These are phyloP conservation scores for Varanus komodoensis DNA, from an alignment of 2,113 vertebrate genomes.

Conservation along the genomic window DNA sequence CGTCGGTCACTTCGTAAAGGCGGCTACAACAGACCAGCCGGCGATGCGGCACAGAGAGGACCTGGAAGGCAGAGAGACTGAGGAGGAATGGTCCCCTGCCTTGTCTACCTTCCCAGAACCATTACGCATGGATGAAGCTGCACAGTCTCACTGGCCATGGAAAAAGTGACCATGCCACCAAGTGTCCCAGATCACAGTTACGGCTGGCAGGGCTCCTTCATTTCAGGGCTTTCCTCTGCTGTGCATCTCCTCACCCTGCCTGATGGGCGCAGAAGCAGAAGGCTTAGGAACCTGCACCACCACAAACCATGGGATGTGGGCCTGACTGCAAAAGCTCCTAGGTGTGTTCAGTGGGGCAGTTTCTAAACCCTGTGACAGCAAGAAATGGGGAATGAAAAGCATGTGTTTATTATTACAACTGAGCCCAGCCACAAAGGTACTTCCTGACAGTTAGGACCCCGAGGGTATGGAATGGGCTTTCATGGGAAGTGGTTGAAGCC, in stretches of 20 bases:
- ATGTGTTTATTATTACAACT: neutral
- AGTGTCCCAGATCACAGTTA: neutral
- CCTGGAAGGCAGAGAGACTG: slow-evolving; percentile 74
- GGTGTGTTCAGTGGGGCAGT: neutral
- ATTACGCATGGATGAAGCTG: neutral
- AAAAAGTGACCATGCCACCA: neutral
- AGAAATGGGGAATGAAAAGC: neutral
- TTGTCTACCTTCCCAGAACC: neutral
- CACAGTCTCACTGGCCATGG: neutral
- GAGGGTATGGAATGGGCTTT: too few relatives aligned
- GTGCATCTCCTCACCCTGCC: neutral
- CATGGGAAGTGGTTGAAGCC: too few relatives aligned
- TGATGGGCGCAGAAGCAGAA: neutral
- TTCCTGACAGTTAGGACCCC: too few relatives aligned
- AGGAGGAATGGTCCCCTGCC: neutral
- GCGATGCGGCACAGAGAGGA: slow-evolving; percentile 93
- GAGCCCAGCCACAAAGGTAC: neutral
- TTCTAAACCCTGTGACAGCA: neutral
- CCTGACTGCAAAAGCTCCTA: neutral
- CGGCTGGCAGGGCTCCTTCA: slow-evolving; percentile 7
- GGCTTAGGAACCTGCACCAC: neutral
- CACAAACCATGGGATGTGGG: neutral
- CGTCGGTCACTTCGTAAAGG: slow-evolving; percentile 94
- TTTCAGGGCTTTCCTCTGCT: slow-evolving; percentile 19
- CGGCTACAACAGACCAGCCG: slow-evolving; percentile 98